Evolutionary conservation across 2,113 vertebrate species (phyloP).

Genomic region (Ctenomys sociabilis): DNA sequence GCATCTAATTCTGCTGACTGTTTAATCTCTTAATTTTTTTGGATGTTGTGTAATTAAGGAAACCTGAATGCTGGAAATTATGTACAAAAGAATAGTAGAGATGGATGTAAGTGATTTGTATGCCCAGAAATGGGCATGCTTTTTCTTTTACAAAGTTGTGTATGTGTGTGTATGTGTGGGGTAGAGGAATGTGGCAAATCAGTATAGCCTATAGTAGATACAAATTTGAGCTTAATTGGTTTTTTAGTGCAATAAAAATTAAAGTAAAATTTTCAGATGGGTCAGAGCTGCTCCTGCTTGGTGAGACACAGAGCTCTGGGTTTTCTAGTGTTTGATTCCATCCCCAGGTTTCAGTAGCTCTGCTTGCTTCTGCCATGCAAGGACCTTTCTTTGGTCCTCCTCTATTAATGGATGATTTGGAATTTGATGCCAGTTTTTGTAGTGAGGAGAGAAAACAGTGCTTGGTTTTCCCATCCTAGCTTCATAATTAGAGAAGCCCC

Average conservation of each 20-base stretch:
- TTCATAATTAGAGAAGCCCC: neutral
- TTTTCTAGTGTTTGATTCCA: neutral
- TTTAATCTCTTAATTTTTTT: neutral
- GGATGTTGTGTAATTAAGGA: neutral
- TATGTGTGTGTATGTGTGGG: neutral
- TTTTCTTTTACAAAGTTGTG: neutral
- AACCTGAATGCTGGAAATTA: neutral
- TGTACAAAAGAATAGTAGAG: neutral
- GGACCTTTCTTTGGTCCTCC: neutral
- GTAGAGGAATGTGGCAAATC: neutral
- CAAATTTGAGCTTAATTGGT: neutral
- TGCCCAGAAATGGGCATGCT: neutral
- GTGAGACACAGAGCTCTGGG: neutral
- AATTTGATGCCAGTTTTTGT: neutral
- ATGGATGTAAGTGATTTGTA: neutral
- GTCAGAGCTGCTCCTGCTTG: neutral
- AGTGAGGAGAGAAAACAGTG: neutral
- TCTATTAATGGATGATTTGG: neutral
- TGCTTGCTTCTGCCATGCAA: neutral
- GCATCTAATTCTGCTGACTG: neutral
- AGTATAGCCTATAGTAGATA: neutral
- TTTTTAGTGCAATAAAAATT: neutral
- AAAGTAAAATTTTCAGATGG: neutral
- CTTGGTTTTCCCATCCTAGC: neutral
- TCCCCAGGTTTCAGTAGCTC: neutral